Base-by-base conservation (phyloP, 2,797 vertebrate species). In the Tympanoctomys barrerae region DNA sequence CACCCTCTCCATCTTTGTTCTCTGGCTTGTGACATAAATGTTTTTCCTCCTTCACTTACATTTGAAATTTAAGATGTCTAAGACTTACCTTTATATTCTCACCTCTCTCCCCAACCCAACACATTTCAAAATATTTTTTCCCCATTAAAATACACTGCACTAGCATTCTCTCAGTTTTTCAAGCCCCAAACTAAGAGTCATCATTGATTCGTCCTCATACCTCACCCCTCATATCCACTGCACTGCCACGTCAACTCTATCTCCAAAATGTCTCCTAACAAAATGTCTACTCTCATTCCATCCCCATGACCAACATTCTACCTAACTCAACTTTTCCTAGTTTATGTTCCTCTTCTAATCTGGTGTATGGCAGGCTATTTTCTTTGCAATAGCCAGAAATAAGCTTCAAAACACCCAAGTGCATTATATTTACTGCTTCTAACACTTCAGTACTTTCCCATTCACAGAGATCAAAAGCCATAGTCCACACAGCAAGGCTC, bases 381-480 rank as follows among this genome's bases (percentile, higher is more conserved):
- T 94, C 80, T 80, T 89, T 84, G 52, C 66, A 77, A 77, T 0
- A 80, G 52, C 61, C 71, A 78, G 91, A 57, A 88, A 8, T 70
- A 61, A 90, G 46, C 31, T 92, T 88, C 28, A 39, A 49, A 94
- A 95, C 39, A 83, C 84, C 21, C 26, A 46, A 46, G 22, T 75
- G 49, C 24, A 73, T 85, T 52, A 49, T 39, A 66, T 14, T 36
- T 77, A 31, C 61, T 73, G 31, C 31, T 77, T 89, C 33, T 11
- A 31, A 77, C 11, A 59, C 57, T 39, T 84, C 10, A 57, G 24
- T n/a, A 52, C 62, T 49, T 89, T 81, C 31, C 62, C 28, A 31
- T 33, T 61, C 80, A 14, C 1, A 86, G 68, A 89, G 28, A 87
- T 87, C 92, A 64, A 96, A 94, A 77, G 89, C 33, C 64, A 75